Evolutionary conservation across 2,797 vertebrate species (phyloP).

Genomic region (Discoglossus pictus): DNA sequence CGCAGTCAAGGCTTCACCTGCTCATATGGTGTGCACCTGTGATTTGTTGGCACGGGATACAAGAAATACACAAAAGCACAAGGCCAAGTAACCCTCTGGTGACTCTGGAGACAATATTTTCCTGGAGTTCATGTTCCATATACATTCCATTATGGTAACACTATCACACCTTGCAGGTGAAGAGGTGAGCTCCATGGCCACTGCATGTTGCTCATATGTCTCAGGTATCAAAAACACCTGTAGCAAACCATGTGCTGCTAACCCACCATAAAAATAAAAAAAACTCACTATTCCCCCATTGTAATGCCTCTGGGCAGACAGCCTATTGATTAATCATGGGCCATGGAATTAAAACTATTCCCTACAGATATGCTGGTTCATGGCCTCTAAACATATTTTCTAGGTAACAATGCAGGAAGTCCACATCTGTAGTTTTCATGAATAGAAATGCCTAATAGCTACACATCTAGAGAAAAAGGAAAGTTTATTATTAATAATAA

Average conservation of each 20-base stretch:
- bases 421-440: slow-evolving; percentile 13
- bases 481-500: too few relatives aligned
- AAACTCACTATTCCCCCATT: slow-evolving; percentile 12
- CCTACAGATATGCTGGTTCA: slow-evolving; percentile 30
- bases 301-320: slow-evolving; percentile 35
- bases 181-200: slow-evolving; percentile 45
- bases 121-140: slow-evolving; percentile 45
- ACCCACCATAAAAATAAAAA: slow-evolving; percentile 29
- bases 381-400: slow-evolving; percentile 30
- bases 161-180: slow-evolving; percentile 51
- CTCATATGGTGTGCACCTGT: slow-evolving; percentile 51
- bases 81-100: slow-evolving; percentile 47
- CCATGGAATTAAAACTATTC: slow-evolving; percentile 41
- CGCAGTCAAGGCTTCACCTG: slow-evolving; percentile 41
- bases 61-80: slow-evolving; percentile 41
- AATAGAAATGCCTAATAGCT: too few relatives aligned
- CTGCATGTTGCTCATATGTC: slow-evolving; percentile 39
- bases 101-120: slow-evolving; percentile 49
- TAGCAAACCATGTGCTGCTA: slow-evolving; percentile 31
- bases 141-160: slow-evolving; percentile 50
- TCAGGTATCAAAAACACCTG: slow-evolving; percentile 50
- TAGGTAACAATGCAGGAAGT: slow-evolving; percentile 14
- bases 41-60: slow-evolving; percentile 42
- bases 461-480: too few relatives aligned
- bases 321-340: slow-evolving; percentile 41